A percentile compares a stretch with the other conserved stretches of the same genome.
phyloP scores from a whole-genome alignment of 2,888 invertebrate species.

The Bellardia pandia region DNA sequence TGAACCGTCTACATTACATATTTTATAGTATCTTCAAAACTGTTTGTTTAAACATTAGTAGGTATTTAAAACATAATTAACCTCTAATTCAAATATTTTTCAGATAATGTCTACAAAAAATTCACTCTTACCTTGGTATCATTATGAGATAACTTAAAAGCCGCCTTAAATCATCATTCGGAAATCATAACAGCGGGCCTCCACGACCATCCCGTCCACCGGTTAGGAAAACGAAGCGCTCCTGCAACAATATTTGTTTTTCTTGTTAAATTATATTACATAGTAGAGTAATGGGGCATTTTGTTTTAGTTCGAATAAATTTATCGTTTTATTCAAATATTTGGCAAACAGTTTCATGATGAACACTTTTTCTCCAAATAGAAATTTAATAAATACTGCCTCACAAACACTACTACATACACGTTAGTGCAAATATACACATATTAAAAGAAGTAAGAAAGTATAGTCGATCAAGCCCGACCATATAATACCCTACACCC shows the following conservation, averaged over 20 bases:
- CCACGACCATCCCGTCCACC: constrained; percentile 98
- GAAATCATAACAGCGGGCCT: constrained; percentile 96
- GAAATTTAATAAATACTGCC: constrained; percentile 29
- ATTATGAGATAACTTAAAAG: constrained; percentile 96
- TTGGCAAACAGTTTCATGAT: constrained; percentile 73
- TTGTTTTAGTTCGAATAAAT: constrained; percentile 14
- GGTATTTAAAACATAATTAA: too few species aligned
- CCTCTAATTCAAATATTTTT: too few species aligned
- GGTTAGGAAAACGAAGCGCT: constrained; percentile 96
- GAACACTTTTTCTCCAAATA: constrained; percentile 59
- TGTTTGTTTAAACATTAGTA: too few species aligned
- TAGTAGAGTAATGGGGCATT: constrained; percentile 11
- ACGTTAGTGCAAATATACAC: constrained; percentile 31
- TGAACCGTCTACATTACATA: too few species aligned
- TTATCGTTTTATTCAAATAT: constrained; percentile 71
- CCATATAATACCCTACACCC: too few species aligned
- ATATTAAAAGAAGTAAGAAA: background rate
- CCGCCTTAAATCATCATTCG: constrained; percentile 96
- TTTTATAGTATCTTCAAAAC: too few species aligned
- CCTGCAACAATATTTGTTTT: constrained; percentile 91
- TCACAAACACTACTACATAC: background rate
- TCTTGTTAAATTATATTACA: background rate
- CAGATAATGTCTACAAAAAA: background rate
- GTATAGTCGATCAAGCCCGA: too few species aligned
- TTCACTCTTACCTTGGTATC: constrained; percentile 92